Conservation (phyloP, 1,140 invertebrate genomes). For the Delia radicum region DNA sequence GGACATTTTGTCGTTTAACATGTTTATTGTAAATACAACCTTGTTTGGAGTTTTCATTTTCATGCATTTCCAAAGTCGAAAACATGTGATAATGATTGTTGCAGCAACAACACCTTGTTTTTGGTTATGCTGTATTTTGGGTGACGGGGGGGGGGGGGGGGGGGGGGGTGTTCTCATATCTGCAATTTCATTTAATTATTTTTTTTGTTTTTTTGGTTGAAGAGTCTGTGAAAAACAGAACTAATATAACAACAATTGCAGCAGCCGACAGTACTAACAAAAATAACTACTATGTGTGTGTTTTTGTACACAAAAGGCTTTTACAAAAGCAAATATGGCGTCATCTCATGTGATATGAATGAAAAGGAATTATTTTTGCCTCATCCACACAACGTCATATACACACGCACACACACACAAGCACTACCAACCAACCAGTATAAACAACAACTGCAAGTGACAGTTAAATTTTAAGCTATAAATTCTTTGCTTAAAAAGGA, state of each 20-base stretch:
- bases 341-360: neutral
- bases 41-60: neutral
- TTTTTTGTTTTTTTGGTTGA: neutral
- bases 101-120: neutral
- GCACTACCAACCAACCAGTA: neutral
- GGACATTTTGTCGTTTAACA: neutral
- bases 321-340: conserved; percentile 17
- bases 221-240: neutral
- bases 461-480: conserved; percentile 21
- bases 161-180: neutral
- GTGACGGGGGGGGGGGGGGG: no score
- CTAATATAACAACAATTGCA: neutral
- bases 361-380: neutral
- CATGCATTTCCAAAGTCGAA: neutral
- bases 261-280: neutral
- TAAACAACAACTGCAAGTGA: neutral
- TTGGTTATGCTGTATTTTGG: neutral
- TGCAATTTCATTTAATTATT: neutral
- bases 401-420: neutral
- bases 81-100: neutral
- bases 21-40: neutral
- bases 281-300: neutral
- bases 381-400: no score
- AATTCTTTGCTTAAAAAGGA: neutral
- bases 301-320: neutral